Evolutionary conservation across 2,113 vertebrate species (phyloP).

Genomic region (Mystacornis crossleyi): DNA sequence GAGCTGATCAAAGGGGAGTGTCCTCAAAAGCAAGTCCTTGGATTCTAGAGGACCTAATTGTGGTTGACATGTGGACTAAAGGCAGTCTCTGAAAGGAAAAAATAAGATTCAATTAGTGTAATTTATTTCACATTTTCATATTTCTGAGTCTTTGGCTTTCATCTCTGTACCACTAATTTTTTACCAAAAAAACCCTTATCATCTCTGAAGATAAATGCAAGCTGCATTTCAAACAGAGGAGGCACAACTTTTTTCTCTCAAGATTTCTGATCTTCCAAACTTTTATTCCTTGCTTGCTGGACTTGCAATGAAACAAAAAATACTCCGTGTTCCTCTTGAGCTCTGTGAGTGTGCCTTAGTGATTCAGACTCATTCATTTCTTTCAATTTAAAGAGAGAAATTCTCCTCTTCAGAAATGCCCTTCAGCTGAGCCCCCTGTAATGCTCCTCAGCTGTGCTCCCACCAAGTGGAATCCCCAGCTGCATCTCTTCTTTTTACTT

Average conservation of each 20-base stretch:
- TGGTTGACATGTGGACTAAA: background rate
- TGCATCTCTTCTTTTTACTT: background rate
- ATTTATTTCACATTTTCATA: constrained; percentile 30
- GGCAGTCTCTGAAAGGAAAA: background rate
- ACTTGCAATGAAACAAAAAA: background rate
- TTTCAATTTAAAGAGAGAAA: background rate
- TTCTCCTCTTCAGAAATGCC: background rate
- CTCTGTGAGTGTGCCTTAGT: background rate
- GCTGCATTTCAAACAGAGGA: background rate
- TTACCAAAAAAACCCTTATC: background rate
- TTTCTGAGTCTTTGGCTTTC: background rate
- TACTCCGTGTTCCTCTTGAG: background rate
- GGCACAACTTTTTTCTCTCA: background rate
- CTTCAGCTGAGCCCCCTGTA: background rate
- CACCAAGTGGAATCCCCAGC: background rate
- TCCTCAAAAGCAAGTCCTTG: background rate
- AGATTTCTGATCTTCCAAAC: background rate
- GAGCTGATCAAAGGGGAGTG: background rate
- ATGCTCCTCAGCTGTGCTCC: background rate
- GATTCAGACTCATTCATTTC: background rate
- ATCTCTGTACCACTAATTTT: background rate
- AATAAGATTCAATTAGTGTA: background rate
- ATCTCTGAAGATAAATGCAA: background rate
- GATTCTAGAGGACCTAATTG: background rate
- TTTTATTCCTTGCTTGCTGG: background rate